Evolutionary conservation across 2,888 invertebrate genomes (phyloP), one percentile per base, ranked within the genome.

Genomic region (Pseudococcus viburni): DNA sequence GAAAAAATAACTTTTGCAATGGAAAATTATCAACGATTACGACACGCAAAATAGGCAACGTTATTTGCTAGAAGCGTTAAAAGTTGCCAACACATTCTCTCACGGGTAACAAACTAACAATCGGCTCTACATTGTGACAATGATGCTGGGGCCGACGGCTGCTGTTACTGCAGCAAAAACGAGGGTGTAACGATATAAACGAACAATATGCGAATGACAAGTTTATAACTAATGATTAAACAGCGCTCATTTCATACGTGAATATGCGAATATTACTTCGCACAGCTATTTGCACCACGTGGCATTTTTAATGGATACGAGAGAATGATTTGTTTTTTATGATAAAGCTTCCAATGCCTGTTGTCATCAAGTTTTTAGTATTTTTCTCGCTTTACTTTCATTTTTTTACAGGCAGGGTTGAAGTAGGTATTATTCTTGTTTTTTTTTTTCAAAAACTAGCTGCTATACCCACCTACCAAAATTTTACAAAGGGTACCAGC

Each of bases 191-290:
- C 68, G 68, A 68, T 77, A 39, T 39, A 77, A 39, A 77, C 39
- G 77, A 77, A 77, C 80, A 80, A 80, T 80, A 42, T 80, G 80
- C 80, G 42, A 80, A 80, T 80, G 80, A 80, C 80, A 80, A 80
- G 80, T 80, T 80, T 46, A 80, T 80, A 46, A 80, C 26, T 80
- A 42, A 80, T 80, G 80, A 80, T 80, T 80, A 80, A 80, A 80
- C 42, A n/a, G 46, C 80, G 42, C 80, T 42, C 46, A 33, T 80
- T 80, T 73, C 68, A 33, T 42, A 73, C 73, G n/a, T 17, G 73
- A 73, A 80, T 42, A 42, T 19, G 80, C n/a, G 80, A 73, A 73
- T 73, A 33, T 73, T 73, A 73, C 59, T 59, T 59, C 0, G 59
- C 59, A 19, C 6, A 5, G 59, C n/a, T n/a, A 59, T 59, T 59